Conservation (phyloP, 1,140 invertebrate species). For the Anthonomus grandis region DNA sequence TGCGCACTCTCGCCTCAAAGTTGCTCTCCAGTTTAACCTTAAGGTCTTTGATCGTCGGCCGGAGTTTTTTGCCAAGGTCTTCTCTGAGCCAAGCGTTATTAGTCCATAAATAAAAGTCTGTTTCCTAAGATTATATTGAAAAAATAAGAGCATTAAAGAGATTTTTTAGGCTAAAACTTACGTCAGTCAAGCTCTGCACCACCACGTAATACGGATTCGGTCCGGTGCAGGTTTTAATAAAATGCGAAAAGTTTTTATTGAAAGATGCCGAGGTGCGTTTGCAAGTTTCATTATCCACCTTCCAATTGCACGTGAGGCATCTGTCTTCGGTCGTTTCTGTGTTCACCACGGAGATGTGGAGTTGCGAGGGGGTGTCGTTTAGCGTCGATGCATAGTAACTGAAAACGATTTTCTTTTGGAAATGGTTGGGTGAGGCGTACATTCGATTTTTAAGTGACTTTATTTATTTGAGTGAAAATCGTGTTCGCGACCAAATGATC, state of each 20-base stretch:
- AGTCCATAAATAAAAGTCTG: constrained; percentile 56
- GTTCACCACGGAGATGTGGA: constrained; percentile 59
- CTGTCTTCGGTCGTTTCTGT: constrained; percentile 47
- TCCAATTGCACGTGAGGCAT: constrained; percentile 55
- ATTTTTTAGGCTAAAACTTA: constrained; percentile 18
- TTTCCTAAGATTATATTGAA: constrained; percentile 24
- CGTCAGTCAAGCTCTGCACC: constrained; percentile 34
- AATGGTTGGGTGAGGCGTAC: too few relatives aligned
- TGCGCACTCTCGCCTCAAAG: constrained; percentile 65
- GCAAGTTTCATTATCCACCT: constrained; percentile 55
- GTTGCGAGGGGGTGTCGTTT: constrained; percentile 56
- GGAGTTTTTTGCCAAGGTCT: constrained; percentile 57
- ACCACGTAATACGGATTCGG: constrained; percentile 50
- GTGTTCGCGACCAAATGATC: too few relatives aligned
- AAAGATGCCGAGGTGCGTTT: constrained; percentile 67
- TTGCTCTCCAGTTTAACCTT: constrained; percentile 64
- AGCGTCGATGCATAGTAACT: constrained; percentile 66
- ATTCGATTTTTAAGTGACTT: too few relatives aligned
- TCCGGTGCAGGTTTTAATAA: constrained; percentile 71
- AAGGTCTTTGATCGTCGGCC: constrained; percentile 60
- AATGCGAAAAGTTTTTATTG: constrained; percentile 62
- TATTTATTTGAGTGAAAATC: too few relatives aligned
- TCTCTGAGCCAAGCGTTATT: constrained; percentile 58
- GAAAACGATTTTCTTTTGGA: constrained; percentile 39
- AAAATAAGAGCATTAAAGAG: not conserved